Conservation (phyloP, 2,797 vertebrate genomes). For the Cuniculus paca region DNA sequence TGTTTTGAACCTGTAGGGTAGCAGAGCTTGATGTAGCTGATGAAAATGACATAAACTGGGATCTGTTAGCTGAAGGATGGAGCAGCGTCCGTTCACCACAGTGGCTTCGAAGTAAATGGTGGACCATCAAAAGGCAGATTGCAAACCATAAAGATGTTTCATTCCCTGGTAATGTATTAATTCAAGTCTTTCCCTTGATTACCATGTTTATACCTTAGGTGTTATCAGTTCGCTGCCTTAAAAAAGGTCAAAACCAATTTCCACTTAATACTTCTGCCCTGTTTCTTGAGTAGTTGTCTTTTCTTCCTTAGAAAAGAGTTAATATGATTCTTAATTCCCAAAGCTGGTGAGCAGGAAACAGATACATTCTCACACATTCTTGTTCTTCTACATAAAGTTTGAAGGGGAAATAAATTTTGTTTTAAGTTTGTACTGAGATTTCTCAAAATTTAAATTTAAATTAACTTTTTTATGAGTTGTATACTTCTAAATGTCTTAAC, state of each 20-base stretch:
- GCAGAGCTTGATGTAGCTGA: slow-evolving; percentile 95
- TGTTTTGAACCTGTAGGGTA: slow-evolving; percentile 91
- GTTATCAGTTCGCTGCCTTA: slow-evolving; percentile 40
- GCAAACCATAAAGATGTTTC: slow-evolving; percentile 99
- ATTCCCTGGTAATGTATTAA: slow-evolving; percentile 92
- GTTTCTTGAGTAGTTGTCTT: slow-evolving; percentile 31
- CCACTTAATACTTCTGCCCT: background rate
- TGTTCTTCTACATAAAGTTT: background rate
- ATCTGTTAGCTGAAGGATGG: slow-evolving; percentile 97
- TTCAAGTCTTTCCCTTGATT: slow-evolving; percentile 56
- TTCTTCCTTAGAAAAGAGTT: slow-evolving; percentile 37
- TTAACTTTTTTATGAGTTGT: slow-evolving; percentile 46
- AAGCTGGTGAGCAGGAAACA: background rate
- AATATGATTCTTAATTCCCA: slow-evolving; percentile 22
- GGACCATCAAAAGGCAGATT: slow-evolving; percentile 99
- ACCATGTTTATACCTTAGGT: background rate
- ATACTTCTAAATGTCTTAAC: slow-evolving; percentile 29
- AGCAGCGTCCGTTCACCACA: slow-evolving; percentile 98
- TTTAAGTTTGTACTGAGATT: slow-evolving; percentile 53
- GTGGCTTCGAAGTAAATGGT: slow-evolving; percentile 99
- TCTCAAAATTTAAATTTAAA: slow-evolving; percentile 43
- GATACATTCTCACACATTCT: background rate
- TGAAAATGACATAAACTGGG: slow-evolving; percentile 98
- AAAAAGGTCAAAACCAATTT: background rate
- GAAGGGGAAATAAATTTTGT: slow-evolving; percentile 27